phyloP scores from a whole-genome alignment of 2,888 invertebrate genomes.

The Epirrhoe alternata region DNA sequence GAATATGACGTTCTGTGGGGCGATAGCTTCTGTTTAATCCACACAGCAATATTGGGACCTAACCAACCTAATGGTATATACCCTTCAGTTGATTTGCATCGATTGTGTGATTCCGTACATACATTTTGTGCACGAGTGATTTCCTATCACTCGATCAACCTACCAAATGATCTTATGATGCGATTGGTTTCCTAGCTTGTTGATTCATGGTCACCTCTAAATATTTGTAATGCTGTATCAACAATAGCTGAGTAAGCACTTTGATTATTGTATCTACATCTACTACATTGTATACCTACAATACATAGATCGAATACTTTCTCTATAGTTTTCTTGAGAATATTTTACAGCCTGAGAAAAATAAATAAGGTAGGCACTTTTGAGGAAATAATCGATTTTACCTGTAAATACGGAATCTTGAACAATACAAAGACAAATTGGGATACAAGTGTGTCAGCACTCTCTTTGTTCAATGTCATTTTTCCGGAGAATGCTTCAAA shows the following conservation, averaged over 20 bases:
- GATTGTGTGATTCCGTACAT: not conserved
- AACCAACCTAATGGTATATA: no score
- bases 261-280: not conserved
- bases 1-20: conserved; percentile 4
- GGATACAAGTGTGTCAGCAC: conserved; percentile 66
- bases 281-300: no score
- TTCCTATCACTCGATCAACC: no score
- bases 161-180: not conserved
- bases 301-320: no score
- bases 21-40: conserved; percentile 1
- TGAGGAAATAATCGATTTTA: conserved; percentile 51
- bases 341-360: conserved; percentile 1
- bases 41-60: not conserved
- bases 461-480: conserved; percentile 68
- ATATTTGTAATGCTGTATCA: not conserved
- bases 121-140: no score
- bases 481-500: conserved; percentile 61
- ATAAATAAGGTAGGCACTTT: conserved; percentile 38
- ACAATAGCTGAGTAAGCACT: not conserved
- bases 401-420: conserved; percentile 61
- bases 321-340: no score
- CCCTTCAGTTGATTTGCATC: not conserved
- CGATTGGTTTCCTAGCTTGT: not conserved
- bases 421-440: conserved; percentile 73
- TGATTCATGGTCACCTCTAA: not conserved